Evolutionary conservation across 1,140 invertebrate genomes (phyloP).

Genomic region (Cydia strobilella): DNA sequence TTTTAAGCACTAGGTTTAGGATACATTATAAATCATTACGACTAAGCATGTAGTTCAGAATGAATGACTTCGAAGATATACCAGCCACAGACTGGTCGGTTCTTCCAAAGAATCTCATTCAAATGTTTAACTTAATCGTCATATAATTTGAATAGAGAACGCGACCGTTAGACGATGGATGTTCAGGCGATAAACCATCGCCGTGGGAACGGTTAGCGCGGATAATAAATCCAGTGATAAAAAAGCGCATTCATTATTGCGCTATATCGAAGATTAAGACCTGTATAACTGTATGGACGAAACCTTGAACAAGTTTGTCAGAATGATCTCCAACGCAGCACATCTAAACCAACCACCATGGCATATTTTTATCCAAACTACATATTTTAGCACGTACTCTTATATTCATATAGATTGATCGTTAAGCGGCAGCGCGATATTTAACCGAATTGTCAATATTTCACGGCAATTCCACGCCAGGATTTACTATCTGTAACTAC

Average conservation of each 20-base stretch:
- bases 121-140: background rate
- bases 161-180: slow-evolving; percentile 5
- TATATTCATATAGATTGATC: background rate
- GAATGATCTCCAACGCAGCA: too few species aligned
- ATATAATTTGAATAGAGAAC: slow-evolving; percentile 5
- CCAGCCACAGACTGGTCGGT: background rate
- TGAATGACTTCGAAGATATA: background rate
- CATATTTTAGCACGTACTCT: background rate
- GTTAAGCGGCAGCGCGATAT: background rate
- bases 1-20: background rate
- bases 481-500: slow-evolving; percentile 8
- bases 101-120: background rate
- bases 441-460: background rate
- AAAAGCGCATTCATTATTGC: slow-evolving; percentile 48
- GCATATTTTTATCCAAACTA: background rate
- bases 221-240: slow-evolving; percentile 38
- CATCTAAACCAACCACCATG: background rate
- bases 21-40: background rate
- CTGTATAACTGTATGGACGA: too few species aligned
- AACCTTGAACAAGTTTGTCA: too few species aligned
- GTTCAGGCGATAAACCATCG: slow-evolving; percentile 41
- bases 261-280: background rate
- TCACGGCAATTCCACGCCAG: background rate
- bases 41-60: background rate
- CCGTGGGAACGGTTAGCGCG: slow-evolving; percentile 47